These are phyloP conservation scores for Drosophila infuscata DNA, from an alignment of 2,888 invertebrate species.

Conservation along the genomic window DNA sequence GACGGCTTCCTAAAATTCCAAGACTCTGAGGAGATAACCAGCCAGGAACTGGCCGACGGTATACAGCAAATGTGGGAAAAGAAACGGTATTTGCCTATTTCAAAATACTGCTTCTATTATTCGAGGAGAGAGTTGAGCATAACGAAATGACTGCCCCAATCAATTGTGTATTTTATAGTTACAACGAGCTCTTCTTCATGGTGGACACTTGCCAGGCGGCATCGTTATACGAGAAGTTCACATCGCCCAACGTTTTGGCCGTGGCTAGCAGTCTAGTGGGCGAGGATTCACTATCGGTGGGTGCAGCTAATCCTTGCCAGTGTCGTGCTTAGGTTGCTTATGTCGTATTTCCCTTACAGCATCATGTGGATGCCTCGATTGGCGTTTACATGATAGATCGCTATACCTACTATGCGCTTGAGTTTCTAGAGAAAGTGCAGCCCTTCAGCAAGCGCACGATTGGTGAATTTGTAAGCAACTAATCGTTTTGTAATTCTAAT, in stretches of 20 bases:
- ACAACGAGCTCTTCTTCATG: slow-evolving; percentile 99
- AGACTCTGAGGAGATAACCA: slow-evolving; percentile 99
- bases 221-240: slow-evolving; percentile 98
- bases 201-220: slow-evolving; percentile 99
- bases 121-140: background rate
- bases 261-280: slow-evolving; percentile 99
- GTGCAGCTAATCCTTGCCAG: slow-evolving; percentile 50
- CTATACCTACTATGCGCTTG: slow-evolving; percentile 98
- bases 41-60: slow-evolving; percentile 99
- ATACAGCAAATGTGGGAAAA: slow-evolving; percentile 99
- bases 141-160: background rate
- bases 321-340: background rate
- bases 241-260: slow-evolving; percentile 98
- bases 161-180: slow-evolving; percentile 87
- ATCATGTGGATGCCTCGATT: slow-evolving; percentile 99
- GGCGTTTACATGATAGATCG: slow-evolving; percentile 99
- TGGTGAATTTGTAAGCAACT: slow-evolving; percentile 93
- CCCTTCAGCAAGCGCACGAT: slow-evolving; percentile 95
- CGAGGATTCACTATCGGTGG: slow-evolving; percentile 97
- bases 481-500: background rate
- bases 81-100: slow-evolving; percentile 88
- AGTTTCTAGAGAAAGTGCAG: slow-evolving; percentile 96
- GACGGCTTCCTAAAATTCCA: slow-evolving; percentile 99
- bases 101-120: background rate
- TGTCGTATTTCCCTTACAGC: slow-evolving; percentile 86